These are phyloP conservation scores for Oligia strigilis DNA, from an alignment of 2,888 invertebrate species.

Conservation along the genomic window DNA sequence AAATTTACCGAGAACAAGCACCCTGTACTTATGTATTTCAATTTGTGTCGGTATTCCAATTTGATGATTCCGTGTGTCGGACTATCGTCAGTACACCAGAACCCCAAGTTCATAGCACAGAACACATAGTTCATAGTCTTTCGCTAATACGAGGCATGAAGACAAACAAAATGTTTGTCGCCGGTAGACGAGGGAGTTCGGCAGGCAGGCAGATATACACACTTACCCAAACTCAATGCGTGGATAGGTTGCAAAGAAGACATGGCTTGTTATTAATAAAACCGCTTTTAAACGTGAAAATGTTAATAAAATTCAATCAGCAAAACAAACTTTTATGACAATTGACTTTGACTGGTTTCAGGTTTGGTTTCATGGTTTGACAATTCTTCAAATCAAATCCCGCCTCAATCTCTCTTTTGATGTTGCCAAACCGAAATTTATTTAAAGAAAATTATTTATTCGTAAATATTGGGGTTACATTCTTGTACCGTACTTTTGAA, in stretches of 20 bases:
- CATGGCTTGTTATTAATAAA: conserved; percentile 69
- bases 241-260: conserved; percentile 87
- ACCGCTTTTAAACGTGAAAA: neutral
- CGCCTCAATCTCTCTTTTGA: conserved; percentile 21
- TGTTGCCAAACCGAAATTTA: conserved; percentile 11
- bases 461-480: too few relatives aligned
- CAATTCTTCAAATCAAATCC: conserved; percentile 33
- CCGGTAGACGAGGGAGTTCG: too few relatives aligned
- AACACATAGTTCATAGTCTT: conserved; percentile 1
- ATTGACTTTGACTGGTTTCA: neutral
- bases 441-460: too few relatives aligned
- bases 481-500: too few relatives aligned
- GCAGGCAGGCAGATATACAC: neutral
- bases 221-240: conserved; percentile 89
- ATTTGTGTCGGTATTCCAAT: neutral
- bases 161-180: neutral
- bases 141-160: neutral
- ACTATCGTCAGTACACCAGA: neutral
- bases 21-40: neutral
- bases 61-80: neutral
- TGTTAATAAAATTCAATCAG: neutral
- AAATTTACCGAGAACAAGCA: neutral
- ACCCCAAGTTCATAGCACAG: neutral
- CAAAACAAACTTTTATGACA: conserved; percentile 1
- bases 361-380: neutral